A percentile compares a stretch with the other conserved stretches of the same genome.
phyloP scores from a whole-genome alignment of 2,797 vertebrate species.

The Tenualosa thibaudeaui region DNA sequence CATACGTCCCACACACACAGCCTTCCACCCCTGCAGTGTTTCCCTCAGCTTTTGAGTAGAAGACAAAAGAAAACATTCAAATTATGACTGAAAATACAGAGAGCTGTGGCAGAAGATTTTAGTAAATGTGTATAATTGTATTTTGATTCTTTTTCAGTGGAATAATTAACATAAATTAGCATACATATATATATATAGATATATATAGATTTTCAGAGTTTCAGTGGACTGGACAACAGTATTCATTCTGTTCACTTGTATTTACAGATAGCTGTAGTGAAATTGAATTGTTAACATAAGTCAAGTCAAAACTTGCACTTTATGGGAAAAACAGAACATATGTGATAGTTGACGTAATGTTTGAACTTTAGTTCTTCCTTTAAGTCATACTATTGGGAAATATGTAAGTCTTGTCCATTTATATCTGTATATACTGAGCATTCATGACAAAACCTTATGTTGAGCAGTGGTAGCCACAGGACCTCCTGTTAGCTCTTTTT shows the following conservation, averaged over 20 bases:
- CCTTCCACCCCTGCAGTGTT: not conserved
- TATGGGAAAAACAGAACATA: too few species aligned
- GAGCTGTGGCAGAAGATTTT: not conserved
- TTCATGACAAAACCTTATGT: too few species aligned
- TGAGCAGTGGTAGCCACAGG: not conserved
- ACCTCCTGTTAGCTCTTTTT: not conserved
- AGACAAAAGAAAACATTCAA: conserved; percentile 15
- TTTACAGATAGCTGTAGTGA: too few species aligned
- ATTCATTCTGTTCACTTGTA: too few species aligned
- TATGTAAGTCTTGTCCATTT: not conserved
- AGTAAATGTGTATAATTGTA: too few species aligned
- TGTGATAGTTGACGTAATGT: too few species aligned
- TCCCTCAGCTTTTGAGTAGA: not conserved
- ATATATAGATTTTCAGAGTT: too few species aligned
- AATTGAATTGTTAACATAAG: too few species aligned
- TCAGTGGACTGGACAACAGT: too few species aligned
- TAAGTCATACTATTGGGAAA: not conserved
- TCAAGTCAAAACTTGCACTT: too few species aligned
- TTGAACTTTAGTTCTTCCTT: too few species aligned
- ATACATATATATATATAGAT: too few species aligned
- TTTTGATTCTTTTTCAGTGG: not conserved
- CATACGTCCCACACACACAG: not conserved
- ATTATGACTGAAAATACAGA: not conserved
- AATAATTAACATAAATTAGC: not conserved
- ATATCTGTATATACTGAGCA: not conserved